Evolutionary conservation across 2,888 invertebrate genomes (phyloP).

Genomic region (Philereme vetulata): DNA sequence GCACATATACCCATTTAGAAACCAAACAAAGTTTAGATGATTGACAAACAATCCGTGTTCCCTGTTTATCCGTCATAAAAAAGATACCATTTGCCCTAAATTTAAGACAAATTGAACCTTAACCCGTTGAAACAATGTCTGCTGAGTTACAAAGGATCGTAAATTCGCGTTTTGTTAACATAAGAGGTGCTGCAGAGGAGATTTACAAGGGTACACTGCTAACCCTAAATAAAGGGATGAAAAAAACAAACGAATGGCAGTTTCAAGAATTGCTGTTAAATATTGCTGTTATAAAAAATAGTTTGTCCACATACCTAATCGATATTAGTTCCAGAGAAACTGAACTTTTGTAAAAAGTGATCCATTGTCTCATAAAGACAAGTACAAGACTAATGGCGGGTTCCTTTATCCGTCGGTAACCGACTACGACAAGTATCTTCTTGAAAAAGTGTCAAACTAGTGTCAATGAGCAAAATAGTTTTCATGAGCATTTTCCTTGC

Average conservation of each 20-base stretch:
- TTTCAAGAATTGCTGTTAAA: constrained; percentile 4
- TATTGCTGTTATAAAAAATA: not conserved
- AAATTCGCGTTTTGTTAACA: constrained; percentile 50
- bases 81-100: constrained; percentile 7
- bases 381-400: too few relatives aligned
- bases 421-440: too few relatives aligned
- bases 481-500: too few relatives aligned
- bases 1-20: constrained; percentile 1
- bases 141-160: constrained; percentile 23
- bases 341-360: too few relatives aligned
- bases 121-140: constrained; percentile 6
- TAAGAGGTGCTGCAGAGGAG: constrained; percentile 55
- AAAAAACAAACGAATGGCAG: constrained; percentile 30
- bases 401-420: too few relatives aligned
- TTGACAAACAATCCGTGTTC: constrained; percentile 15
- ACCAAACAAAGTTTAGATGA: constrained; percentile 13
- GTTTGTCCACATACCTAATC: not conserved
- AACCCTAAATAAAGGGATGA: constrained; percentile 32
- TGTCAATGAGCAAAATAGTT: too few relatives aligned
- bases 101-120: constrained; percentile 13
- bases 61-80: constrained; percentile 12
- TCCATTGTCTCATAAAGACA: too few relatives aligned
- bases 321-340: too few relatives aligned
- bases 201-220: constrained; percentile 57
- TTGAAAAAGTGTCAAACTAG: too few relatives aligned